Evolutionary conservation across 92 coral and sea anemone species (phyloP), one percentile per base, ranked within the genome.

Genomic region (Nematostella vectensis): DNA sequence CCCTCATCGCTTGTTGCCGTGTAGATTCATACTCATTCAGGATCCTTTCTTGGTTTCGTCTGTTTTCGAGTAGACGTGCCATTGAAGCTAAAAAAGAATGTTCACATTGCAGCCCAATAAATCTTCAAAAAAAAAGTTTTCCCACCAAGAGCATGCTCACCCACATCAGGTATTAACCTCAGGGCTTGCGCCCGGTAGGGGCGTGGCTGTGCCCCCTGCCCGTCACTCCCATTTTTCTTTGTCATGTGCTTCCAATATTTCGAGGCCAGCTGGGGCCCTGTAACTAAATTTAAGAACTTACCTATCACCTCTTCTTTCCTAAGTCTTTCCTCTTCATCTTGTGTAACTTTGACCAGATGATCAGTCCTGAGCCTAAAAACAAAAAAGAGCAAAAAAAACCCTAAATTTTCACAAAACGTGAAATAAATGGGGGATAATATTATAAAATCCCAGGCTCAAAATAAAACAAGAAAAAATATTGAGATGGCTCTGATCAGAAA

Each of bases 231-330:
- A n/a, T n/a, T n/a, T n/a, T n/a, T n/a, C n/a, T n/a, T n/a, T n/a
- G n/a, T n/a, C n/a, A n/a, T n/a, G n/a, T n/a, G n/a, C n/a, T n/a
- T 18, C 31, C 26, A 67, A 33, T 6, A 33, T 33, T 15, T 33
- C 40, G 40, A 6, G 40, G 40, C 40, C 8, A 6, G 40, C 6
- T 6, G 15, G 15, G 15, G 15, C 40, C 8, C 40, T 33, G 6
- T 33, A 33, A 33, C 8, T 33, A 15, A 33, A 33, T 33, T 6
- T 33, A 6, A 33, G 25, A 17, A 39, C 3, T 25, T 63, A 88
- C 96, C 96, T 55, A 88, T 49, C 0, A 89, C 75, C 72, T 89
- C 96, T 36, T 89, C 88, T 30, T 74, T 80, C 31, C 84, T 50
- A 11, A 89, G 79, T 39, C 76, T 84, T 18, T 83, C 94, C 0